Conservation (phyloP, 1,140 invertebrate genomes). For the Brachionus plicatilis region DNA sequence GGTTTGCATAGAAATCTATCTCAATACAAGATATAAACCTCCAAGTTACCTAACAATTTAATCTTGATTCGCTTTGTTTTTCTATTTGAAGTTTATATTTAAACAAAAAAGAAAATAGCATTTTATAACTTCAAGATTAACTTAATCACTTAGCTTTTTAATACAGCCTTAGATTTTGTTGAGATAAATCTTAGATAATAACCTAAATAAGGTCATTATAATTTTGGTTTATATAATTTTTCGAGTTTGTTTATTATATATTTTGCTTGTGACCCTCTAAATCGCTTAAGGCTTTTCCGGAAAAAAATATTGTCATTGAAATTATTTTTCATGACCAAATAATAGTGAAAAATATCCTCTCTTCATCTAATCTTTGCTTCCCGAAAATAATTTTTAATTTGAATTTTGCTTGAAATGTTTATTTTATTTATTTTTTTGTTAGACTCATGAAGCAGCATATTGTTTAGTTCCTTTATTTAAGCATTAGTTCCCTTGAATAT, state of each 20-base stretch:
- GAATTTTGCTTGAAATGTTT: not conserved
- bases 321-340: not conserved
- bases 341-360: not conserved
- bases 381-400: not conserved
- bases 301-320: not conserved
- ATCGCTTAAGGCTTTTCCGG: not conserved
- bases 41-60: conserved; percentile 29
- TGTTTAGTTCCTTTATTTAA: not conserved
- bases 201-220: conserved; percentile 34
- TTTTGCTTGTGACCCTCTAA: not conserved
- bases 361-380: not conserved
- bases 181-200: conserved; percentile 37
- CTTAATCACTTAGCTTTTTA: conserved; percentile 36
- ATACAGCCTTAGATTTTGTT: not conserved
- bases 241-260: conserved; percentile 16
- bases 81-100: not conserved
- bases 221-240: conserved; percentile 32
- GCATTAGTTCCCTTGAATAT: not conserved
- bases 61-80: conserved; percentile 26
- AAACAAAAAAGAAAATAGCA: not conserved
- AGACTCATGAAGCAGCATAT: not conserved
- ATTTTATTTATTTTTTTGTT: not conserved
- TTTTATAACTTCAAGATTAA: conserved; percentile 37
- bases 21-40: not conserved
- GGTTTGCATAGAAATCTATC: not conserved